Evolutionary conservation across 2,888 invertebrate genomes (phyloP).

Genomic region (Synergus japonicus): DNA sequence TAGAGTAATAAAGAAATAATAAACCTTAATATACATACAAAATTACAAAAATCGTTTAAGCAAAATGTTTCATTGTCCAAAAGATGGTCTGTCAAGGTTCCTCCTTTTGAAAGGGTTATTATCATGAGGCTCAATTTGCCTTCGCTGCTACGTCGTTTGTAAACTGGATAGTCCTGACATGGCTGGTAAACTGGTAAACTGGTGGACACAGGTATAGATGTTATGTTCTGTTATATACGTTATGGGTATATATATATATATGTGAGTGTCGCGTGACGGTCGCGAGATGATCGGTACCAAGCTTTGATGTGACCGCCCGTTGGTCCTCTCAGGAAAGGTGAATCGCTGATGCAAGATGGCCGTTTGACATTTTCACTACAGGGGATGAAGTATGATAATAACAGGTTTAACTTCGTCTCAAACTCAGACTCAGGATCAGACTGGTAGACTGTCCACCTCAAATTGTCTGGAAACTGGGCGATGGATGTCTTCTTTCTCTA

Average conservation of each 20-base stretch:
- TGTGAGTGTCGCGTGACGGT: constrained; percentile 37
- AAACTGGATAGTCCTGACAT: constrained; percentile 11
- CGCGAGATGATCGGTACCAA: constrained; percentile 26
- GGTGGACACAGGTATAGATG: constrained; percentile 20
- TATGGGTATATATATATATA: neutral
- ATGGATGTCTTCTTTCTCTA: constrained; percentile 52
- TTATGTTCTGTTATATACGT: constrained; percentile 12
- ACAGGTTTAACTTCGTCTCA: constrained; percentile 72
- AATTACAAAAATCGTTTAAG: constrained; percentile 4
- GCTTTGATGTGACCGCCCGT: constrained; percentile 38
- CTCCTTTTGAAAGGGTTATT: constrained; percentile 32
- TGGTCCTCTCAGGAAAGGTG: constrained; percentile 30
- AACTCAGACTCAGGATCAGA: constrained; percentile 48
- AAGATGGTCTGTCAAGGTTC: constrained; percentile 1
- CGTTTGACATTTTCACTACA: constrained; percentile 75
- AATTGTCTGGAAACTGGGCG: constrained; percentile 70
- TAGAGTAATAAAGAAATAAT: constrained; percentile 5
- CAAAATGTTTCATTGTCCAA: constrained; percentile 25
- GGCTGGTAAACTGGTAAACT: constrained; percentile 27
- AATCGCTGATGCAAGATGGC: constrained; percentile 58
- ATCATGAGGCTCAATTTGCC: constrained; percentile 36
- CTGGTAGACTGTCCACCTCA: constrained; percentile 63
- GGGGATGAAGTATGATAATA: constrained; percentile 71
- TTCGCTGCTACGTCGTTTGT: constrained; percentile 21
- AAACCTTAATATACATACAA: neutral